Percentiles rank a stretch among this genome's conserved stretches.
Conservation (phyloP, 2,888 invertebrate species). For the Diloba caeruleocephala region DNA sequence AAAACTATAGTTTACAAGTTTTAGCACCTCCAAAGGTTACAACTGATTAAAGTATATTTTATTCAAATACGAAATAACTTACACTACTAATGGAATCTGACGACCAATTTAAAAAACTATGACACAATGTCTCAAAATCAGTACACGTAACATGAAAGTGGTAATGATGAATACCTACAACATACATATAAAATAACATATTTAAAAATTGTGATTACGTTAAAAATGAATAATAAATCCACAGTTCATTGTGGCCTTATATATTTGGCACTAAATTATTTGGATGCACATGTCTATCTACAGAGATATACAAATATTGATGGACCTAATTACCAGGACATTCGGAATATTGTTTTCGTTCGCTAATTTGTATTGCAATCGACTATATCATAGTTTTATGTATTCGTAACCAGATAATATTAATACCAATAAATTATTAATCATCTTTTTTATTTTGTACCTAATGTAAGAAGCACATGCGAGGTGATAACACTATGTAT, state of each 20-base stretch:
- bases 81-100: conserved; percentile 69
- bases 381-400: conserved; percentile 45
- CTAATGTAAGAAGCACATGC: conserved; percentile 34
- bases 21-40: conserved; percentile 86
- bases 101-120: conserved; percentile 68
- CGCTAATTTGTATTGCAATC: conserved; percentile 57
- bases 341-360: conserved; percentile 69
- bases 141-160: conserved; percentile 66
- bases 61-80: conserved; percentile 65
- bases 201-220: conserved; percentile 78
- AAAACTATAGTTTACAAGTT: conserved; percentile 70
- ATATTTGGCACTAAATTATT: conserved; percentile 87
- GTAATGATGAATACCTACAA: conserved; percentile 60
- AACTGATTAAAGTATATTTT: conserved; percentile 64
- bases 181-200: conserved; percentile 56
- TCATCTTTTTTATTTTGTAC: conserved; percentile 39
- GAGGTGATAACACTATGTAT: conserved; percentile 12
- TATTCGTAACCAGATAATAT: conserved; percentile 60
- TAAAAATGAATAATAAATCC: conserved; percentile 70
- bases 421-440: conserved; percentile 44
- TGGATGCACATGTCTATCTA: conserved; percentile 85
- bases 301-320: conserved; percentile 68
- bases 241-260: conserved; percentile 69
- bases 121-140: conserved; percentile 72
- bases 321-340: conserved; percentile 64